Conservation (phyloP, 30 jellyfish, hydroid and myxozoan species). For the Catostylus mosaicus region DNA sequence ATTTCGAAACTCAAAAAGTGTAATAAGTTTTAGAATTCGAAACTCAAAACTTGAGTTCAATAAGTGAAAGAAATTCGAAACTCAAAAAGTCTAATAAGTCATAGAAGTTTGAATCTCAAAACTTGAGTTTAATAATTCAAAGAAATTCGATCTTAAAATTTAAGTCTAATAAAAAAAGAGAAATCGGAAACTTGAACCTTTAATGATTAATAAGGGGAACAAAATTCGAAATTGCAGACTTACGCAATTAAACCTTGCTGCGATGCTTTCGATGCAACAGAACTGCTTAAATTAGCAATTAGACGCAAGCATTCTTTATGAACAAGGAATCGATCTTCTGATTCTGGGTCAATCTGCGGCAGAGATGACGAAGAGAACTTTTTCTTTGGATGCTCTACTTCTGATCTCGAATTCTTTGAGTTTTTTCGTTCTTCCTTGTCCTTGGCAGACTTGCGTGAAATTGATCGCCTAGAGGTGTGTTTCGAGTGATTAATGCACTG, state of each 20-base stretch:
- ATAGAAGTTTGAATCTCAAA: too few relatives aligned
- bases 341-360: slow-evolving; percentile 53
- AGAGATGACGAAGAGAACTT: slow-evolving; percentile 53
- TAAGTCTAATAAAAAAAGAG: too few relatives aligned
- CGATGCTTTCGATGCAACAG: slow-evolving; percentile 96
- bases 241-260: slow-evolving; percentile 91
- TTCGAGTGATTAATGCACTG: slow-evolving; percentile 35
- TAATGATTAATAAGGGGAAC: too few relatives aligned
- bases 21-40: too few relatives aligned
- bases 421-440: slow-evolving; percentile 46
- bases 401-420: slow-evolving; percentile 46
- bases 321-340: slow-evolving; percentile 62
- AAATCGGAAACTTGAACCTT: too few relatives aligned
- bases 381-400: slow-evolving; percentile 38
- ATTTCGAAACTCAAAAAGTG: not conserved
- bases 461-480: slow-evolving; percentile 26
- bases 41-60: too few relatives aligned
- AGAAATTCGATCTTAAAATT: too few relatives aligned
- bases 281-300: slow-evolving; percentile 89
- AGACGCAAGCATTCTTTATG: slow-evolving; percentile 80
- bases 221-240: too few relatives aligned
- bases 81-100: too few relatives aligned
- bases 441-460: slow-evolving; percentile 44
- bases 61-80: too few relatives aligned
- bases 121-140: too few relatives aligned